phyloP scores from a whole-genome alignment of 2,113 vertebrate species.

The Rissa tridactyla region DNA sequence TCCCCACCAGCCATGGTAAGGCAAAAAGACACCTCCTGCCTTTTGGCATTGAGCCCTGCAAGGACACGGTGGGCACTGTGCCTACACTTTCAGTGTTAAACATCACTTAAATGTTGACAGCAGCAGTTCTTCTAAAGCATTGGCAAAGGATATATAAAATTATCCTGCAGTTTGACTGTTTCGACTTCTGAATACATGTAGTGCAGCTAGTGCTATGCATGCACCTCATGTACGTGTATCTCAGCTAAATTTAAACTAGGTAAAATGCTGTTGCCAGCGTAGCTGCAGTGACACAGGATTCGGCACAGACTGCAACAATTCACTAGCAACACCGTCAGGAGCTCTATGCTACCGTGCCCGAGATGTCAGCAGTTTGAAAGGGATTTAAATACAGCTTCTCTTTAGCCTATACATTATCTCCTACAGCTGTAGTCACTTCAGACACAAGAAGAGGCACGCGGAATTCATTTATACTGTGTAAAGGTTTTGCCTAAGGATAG shows the following conservation, averaged over 20 bases:
- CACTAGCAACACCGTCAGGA: not conserved
- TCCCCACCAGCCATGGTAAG: not conserved
- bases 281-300: not conserved
- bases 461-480: not conserved
- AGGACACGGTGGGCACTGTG: not conserved
- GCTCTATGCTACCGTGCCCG: not conserved
- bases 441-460: not conserved
- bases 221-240: not conserved
- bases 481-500: not conserved
- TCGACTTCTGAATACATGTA: fast-evolving
- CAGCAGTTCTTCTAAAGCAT: not conserved
- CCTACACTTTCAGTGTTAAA: not conserved
- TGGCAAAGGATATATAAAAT: not conserved
- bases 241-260: not conserved
- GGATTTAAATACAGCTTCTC: not conserved
- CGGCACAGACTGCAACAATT: not conserved
- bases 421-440: not conserved
- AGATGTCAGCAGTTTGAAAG: not conserved
- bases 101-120: not conserved
- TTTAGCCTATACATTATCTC: not conserved
- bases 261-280: not conserved
- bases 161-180: not conserved
- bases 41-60: not conserved
- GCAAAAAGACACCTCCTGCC: not conserved
- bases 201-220: not conserved